A percentile compares a stretch with the other conserved stretches of the same genome.
Evolutionary conservation across 1,140 invertebrate genomes (phyloP).

Genomic region (Rhynchophorus ferrugineus): DNA sequence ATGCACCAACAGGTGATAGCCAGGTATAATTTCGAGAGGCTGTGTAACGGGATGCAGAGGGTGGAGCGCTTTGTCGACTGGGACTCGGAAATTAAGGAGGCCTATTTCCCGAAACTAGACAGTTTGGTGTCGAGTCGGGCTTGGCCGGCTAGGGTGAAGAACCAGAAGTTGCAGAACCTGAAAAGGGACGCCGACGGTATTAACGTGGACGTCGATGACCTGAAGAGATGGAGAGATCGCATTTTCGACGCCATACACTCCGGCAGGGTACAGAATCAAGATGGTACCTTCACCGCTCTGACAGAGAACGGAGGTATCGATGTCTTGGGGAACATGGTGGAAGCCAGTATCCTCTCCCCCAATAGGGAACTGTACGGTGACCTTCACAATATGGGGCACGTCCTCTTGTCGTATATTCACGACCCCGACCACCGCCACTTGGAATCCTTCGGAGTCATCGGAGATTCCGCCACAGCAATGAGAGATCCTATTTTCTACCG

Average conservation of each 20-base stretch:
- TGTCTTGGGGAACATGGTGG: conserved; percentile 70
- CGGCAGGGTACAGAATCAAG: conserved; percentile 46
- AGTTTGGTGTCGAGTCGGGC: conserved; percentile 53
- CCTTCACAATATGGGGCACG: conserved; percentile 63
- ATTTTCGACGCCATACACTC: conserved; percentile 67
- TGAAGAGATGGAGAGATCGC: conserved; percentile 67
- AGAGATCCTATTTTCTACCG: conserved; percentile 79
- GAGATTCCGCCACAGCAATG: conserved; percentile 60
- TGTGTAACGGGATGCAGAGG: conserved; percentile 53
- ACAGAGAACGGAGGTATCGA: conserved; percentile 57
- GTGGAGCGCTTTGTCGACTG: conserved; percentile 54
- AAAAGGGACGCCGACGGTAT: conserved; percentile 61
- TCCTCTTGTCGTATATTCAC: conserved; percentile 59
- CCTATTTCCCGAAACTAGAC: conserved; percentile 66
- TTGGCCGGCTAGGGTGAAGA: conserved; percentile 55
- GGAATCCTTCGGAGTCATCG: conserved; percentile 60
- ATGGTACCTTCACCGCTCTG: conserved; percentile 26
- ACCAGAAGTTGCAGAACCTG: conserved; percentile 53
- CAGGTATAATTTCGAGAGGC: conserved; percentile 61
- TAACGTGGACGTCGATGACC: conserved; percentile 54
- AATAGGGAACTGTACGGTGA: conserved; percentile 66
- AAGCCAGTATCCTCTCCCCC: conserved; percentile 60
- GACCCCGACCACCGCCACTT: conserved; percentile 64
- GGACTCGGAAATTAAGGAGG: conserved; percentile 55
- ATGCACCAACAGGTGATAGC: conserved; percentile 69